Evolutionary conservation across 2,797 vertebrate species (phyloP).

Genomic region (Esox lucius): DNA sequence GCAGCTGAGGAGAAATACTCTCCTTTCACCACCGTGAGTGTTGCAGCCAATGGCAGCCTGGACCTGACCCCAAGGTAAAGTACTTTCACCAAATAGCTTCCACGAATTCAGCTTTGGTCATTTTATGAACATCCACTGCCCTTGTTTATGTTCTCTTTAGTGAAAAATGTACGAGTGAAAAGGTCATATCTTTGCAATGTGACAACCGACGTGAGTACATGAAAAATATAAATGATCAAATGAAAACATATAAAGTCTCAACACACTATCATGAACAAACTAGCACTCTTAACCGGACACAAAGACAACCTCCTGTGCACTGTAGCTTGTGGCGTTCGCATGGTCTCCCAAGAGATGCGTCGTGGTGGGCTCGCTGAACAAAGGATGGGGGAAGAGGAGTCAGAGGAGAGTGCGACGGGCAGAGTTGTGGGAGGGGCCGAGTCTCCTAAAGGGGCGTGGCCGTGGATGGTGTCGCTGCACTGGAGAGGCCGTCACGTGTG

Average conservation of each 20-base stretch:
- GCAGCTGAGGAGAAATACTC: slow-evolving; percentile 60
- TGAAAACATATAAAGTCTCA: not conserved
- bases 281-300: not conserved
- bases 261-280: not conserved
- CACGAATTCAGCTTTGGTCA: not conserved
- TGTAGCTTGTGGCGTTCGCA: slow-evolving; percentile 69
- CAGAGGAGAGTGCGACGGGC: not conserved
- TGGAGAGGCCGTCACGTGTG: slow-evolving; percentile 72
- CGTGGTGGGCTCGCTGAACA: not conserved
- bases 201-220: slow-evolving; percentile 78
- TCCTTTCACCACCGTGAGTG: slow-evolving; percentile 73
- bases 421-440: slow-evolving; percentile 83
- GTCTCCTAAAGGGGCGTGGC: slow-evolving; percentile 83
- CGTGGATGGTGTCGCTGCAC: slow-evolving; percentile 85
- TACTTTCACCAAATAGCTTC: not conserved
- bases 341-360: slow-evolving; percentile 8
- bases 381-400: not conserved
- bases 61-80: slow-evolving; percentile 76
- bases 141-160: slow-evolving; percentile 62
- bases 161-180: slow-evolving; percentile 70
- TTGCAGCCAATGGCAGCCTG: slow-evolving; percentile 63
- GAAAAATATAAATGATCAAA: not conserved
- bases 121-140: slow-evolving; percentile 28
- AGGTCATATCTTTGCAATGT: slow-evolving; percentile 78
- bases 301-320: slow-evolving; percentile 19